Conservation (phyloP, 2,113 vertebrate species). For the Telmatochromis sp. region DNA sequence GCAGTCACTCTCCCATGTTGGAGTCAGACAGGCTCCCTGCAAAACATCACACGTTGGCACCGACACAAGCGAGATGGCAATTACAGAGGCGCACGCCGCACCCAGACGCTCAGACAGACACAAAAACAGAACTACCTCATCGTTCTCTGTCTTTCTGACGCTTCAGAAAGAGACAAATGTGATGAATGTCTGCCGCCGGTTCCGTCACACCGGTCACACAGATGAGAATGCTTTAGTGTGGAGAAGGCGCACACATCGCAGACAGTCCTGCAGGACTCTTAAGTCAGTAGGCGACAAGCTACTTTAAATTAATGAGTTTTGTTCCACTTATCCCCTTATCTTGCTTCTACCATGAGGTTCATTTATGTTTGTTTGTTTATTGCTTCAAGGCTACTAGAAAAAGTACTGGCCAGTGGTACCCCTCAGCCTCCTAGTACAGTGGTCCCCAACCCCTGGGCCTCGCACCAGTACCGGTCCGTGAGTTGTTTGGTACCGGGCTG, state of each 20-base stretch:
- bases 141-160: neutral
- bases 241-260: neutral
- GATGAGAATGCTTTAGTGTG: neutral
- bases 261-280: neutral
- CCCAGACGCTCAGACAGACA: neutral
- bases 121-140: neutral
- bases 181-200: neutral
- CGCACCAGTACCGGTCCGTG: rapidly evolving
- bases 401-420: neutral
- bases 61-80: neutral
- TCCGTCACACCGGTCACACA: neutral
- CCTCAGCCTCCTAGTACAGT: neutral
- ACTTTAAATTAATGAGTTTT: neutral
- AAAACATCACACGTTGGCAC: neutral
- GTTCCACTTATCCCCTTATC: neutral
- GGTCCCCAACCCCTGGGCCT: rapidly evolving
- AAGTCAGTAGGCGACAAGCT: neutral
- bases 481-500: rapidly evolving
- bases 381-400: neutral
- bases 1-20: conserved; percentile 4
- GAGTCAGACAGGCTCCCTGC: neutral
- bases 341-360: neutral
- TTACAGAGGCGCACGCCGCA: neutral
- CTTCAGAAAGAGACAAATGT: neutral
- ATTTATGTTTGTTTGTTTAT: neutral